Conservation (phyloP, 2,113 vertebrate species). For the Strix aluco region DNA sequence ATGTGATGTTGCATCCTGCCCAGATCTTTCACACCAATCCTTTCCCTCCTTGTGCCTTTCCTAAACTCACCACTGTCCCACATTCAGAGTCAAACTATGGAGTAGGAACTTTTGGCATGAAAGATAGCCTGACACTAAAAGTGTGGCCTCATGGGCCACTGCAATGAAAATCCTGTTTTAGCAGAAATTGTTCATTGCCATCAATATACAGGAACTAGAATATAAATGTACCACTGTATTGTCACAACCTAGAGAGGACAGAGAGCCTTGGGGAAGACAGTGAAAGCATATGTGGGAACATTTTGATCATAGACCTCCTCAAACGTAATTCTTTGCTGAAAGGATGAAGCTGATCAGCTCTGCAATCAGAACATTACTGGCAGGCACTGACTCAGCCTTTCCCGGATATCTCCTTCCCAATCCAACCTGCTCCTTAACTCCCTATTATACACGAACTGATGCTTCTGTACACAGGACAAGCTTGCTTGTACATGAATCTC, state of each 20-base stretch:
- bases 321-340: not conserved
- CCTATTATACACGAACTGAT: not conserved
- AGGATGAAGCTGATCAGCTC: not conserved
- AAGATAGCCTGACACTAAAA: not conserved
- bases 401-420: not conserved
- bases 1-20: not conserved
- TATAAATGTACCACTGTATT: not conserved
- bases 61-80: not conserved
- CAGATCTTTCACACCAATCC: not conserved
- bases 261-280: not conserved
- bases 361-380: not conserved
- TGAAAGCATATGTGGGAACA: not conserved
- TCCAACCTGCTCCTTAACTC: not conserved
- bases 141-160: not conserved
- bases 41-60: not conserved
- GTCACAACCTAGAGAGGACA: not conserved
- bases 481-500: not conserved
- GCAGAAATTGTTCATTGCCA: not conserved
- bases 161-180: not conserved
- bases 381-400: not conserved
- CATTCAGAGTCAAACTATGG: not conserved
- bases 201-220: not conserved
- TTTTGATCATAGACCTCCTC: not conserved
- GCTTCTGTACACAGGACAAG: not conserved
- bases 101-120: not conserved